Conservation (phyloP, 2,113 vertebrate genomes). For the Pedetes capensis region DNA sequence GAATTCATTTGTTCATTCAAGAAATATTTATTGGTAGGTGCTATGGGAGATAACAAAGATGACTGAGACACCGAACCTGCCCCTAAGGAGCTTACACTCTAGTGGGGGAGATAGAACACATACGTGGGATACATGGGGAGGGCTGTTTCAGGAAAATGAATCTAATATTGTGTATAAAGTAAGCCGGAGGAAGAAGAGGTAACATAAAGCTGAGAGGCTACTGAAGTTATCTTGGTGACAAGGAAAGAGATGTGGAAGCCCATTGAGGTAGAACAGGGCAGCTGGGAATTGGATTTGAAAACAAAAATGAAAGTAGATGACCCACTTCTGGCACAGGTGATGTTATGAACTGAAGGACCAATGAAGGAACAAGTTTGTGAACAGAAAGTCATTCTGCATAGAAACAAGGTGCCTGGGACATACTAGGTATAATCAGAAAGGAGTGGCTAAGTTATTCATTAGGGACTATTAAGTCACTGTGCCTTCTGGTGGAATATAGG, state of each 20-base stretch:
- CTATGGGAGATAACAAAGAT: conserved; percentile 49
- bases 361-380: not conserved
- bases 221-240: not conserved
- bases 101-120: not conserved
- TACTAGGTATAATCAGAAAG: not conserved
- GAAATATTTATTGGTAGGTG: conserved; percentile 69
- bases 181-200: not conserved
- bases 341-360: not conserved
- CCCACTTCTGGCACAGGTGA: not conserved
- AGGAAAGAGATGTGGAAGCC: not conserved
- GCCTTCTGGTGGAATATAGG: not conserved
- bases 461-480: not conserved
- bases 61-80: conserved; percentile 63
- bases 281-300: not conserved
- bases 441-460: not conserved
- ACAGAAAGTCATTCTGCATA: not conserved
- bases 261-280: conserved; percentile 56
- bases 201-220: not conserved
- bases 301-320: not conserved
- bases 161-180: not conserved
- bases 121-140: not conserved
- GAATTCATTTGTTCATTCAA: conserved; percentile 50
- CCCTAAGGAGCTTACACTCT: conserved; percentile 71
- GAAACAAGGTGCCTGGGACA: not conserved
- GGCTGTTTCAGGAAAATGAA: conserved; percentile 32